Percentiles rank a stretch among this genome's conserved stretches.
Conservation (phyloP, 2,888 invertebrate species). For the Cephus runcator region DNA sequence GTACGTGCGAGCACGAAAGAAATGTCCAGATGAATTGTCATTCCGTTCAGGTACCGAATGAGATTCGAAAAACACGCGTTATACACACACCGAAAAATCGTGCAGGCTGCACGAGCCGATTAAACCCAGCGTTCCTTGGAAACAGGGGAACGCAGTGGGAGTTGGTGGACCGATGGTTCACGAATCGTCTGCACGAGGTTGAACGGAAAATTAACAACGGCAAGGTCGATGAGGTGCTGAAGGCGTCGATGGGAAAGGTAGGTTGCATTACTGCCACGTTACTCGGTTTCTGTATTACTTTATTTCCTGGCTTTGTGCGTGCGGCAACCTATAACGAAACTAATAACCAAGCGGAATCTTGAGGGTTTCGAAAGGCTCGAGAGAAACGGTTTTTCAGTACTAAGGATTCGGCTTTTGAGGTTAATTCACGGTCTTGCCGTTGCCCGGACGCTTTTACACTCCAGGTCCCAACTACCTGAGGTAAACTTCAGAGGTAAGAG, state of each 20-base stretch:
- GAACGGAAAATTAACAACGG: neutral
- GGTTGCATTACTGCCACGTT: neutral
- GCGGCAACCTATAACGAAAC: neutral
- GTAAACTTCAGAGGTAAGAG: conserved; percentile 8
- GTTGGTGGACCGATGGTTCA: neutral
- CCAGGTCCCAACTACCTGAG: neutral
- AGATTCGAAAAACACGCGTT: conserved; percentile 38
- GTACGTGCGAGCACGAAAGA: conserved; percentile 47
- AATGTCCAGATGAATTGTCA: conserved; percentile 42
- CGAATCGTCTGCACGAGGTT: neutral
- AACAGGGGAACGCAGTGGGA: neutral
- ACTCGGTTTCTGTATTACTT: neutral
- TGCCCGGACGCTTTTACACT: neutral
- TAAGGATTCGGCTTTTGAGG: neutral
- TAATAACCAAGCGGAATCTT: neutral
- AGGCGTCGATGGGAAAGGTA: neutral
- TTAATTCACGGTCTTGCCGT: neutral
- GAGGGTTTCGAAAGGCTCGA: neutral
- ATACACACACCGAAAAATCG: conserved; percentile 15
- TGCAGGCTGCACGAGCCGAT: conserved; percentile 9
- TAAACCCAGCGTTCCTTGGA: neutral
- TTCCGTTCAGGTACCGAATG: conserved; percentile 16
- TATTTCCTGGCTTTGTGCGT: neutral
- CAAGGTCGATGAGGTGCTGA: neutral
- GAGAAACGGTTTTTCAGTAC: neutral